phyloP scores from a whole-genome alignment of 2,888 invertebrate genomes.

The Nemotelus pantherinus region DNA sequence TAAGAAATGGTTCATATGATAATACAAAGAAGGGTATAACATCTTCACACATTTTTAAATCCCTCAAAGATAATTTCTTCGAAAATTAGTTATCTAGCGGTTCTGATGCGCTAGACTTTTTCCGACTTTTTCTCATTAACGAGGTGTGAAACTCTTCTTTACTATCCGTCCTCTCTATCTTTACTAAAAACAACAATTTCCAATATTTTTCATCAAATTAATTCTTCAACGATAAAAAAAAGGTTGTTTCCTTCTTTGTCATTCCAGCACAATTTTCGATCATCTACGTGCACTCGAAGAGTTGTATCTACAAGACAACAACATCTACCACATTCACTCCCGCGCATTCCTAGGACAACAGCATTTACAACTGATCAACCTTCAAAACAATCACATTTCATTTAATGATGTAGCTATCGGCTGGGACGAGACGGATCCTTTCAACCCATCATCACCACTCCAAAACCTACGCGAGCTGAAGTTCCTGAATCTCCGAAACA shows the following conservation, averaged over 20 bases:
- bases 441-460: slow-evolving; percentile 68
- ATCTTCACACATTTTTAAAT: too few species aligned
- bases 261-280: slow-evolving; percentile 55
- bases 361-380: slow-evolving; percentile 66
- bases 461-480: slow-evolving; percentile 67
- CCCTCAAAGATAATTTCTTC: too few species aligned
- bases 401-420: slow-evolving; percentile 56
- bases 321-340: slow-evolving; percentile 61
- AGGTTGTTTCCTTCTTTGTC: neutral
- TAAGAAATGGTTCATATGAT: too few species aligned
- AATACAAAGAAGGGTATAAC: too few species aligned
- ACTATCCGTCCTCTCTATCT: too few species aligned
- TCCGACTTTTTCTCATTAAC: too few species aligned
- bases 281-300: slow-evolving; percentile 63
- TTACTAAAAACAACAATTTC: too few species aligned
- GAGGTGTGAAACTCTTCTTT: too few species aligned
- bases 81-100: too few species aligned
- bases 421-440: slow-evolving; percentile 50
- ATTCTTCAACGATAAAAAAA: too few species aligned
- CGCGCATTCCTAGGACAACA: slow-evolving; percentile 68
- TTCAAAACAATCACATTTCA: slow-evolving; percentile 68
- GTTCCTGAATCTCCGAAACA: slow-evolving; percentile 71
- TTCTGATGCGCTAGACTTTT: too few species aligned
- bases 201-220: too few species aligned
- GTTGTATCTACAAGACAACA: slow-evolving; percentile 68